Conservation (phyloP, 2,113 vertebrate species). For the Peromyscus polionotus region DNA sequence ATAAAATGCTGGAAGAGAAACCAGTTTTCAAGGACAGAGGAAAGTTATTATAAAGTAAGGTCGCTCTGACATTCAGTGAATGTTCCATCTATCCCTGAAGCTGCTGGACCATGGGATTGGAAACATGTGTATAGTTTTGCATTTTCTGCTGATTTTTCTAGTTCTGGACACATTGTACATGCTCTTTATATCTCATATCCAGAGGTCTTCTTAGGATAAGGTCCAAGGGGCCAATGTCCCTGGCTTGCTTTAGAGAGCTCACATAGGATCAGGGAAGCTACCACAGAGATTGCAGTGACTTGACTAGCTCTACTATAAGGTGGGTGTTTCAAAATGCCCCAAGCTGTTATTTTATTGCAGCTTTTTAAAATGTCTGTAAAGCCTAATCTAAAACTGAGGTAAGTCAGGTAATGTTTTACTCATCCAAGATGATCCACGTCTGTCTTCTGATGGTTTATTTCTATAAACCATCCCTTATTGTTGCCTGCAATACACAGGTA, state of each 20-base stretch:
- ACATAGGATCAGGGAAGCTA: neutral
- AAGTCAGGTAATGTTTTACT: neutral
- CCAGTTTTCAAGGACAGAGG: neutral
- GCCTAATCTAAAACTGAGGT: slow-evolving; percentile 9
- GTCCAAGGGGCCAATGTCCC: neutral
- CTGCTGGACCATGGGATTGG: neutral
- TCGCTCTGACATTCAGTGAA: neutral
- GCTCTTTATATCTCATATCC: neutral
- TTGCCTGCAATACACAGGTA: neutral
- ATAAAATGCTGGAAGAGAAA: neutral
- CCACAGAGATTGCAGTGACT: neutral
- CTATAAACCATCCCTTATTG: neutral
- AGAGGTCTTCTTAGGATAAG: neutral
- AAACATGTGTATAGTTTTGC: neutral
- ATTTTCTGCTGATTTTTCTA: slow-evolving; percentile 4
- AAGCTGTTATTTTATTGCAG: neutral
- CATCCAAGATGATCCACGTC: neutral
- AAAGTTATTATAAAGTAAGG: neutral
- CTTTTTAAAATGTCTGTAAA: neutral
- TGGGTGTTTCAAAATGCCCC: neutral
- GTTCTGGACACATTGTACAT: neutral
- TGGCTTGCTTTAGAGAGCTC: neutral
- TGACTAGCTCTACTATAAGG: neutral
- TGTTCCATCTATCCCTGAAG: neutral
- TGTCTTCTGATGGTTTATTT: slow-evolving; percentile 1